Base-by-base conservation (phyloP, 2,888 invertebrate genomes). In the Agrypnus murinus region DNA sequence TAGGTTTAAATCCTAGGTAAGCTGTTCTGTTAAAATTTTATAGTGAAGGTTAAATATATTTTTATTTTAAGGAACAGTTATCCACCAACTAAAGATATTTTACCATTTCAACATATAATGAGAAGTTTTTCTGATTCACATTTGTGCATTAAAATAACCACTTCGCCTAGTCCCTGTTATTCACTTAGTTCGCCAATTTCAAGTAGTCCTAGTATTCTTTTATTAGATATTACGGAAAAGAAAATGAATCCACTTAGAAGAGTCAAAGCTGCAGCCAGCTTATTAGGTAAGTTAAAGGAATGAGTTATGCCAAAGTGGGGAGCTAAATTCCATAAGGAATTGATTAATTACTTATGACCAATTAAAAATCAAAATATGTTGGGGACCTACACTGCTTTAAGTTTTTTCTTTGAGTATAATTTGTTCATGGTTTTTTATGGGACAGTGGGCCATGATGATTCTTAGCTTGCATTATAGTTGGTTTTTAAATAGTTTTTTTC, bases 111-210 rank as follows among this genome's bases (percentile, higher is more conserved):
- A 82, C 92, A 92, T 80, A 90, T 92, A 74, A 92, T 92, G 84
- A 87, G 92, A 77, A 92, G 92, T 82, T 92, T 92, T 82, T 92
- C 92, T 36, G 92, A 92, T 83, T 92, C 92, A 2, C 92, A 92
- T 82, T 87, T 93, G 4, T 92, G 92, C 81, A 87, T 93, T 25
- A 92, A 92, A 82, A 87, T 92, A 45, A 88, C 92, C 32, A 88
- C 92, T 6, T 88, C 90, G 19, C 88, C 90, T 8, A 88, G 89
- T 68, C 86, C 86, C 25, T 86, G 84, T 86, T 89, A 84, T 84
- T 89, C 84, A 80, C 89, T 85, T 85, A 88, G 80, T 53, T 86
- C 86, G 38, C 89, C 90, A 0, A 86, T 89, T 2, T 90, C 90
- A 32, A 90, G 90, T 80, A 90, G 90, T 68, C 86, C 87, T 2